These are phyloP conservation scores for Stegodyphus mimosarum DNA, from an alignment of 1,140 invertebrate genomes.

Conservation along the genomic window DNA sequence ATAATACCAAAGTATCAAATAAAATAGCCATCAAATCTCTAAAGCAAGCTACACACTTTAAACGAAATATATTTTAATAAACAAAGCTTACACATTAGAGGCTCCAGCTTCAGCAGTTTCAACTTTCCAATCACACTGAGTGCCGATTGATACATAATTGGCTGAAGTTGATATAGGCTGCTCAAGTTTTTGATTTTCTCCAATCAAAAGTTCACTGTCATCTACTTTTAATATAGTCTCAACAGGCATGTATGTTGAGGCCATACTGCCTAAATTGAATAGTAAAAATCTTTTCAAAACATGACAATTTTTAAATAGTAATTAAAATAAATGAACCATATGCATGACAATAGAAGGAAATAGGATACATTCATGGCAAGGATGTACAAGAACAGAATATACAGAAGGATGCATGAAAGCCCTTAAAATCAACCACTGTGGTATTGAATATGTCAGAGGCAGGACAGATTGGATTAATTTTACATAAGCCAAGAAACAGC, in stretches of 20 bases:
- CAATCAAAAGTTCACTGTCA: slow-evolving; percentile 38
- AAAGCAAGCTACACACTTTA: background rate
- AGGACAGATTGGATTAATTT: too few relatives aligned
- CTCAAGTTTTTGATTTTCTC: slow-evolving; percentile 5
- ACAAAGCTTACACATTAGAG: slow-evolving; percentile 21
- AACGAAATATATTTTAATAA: background rate
- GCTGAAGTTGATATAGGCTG: background rate
- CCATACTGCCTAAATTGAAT: slow-evolving; percentile 16
- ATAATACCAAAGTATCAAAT: too few relatives aligned
- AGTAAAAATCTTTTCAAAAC: background rate
- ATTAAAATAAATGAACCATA: too few relatives aligned
- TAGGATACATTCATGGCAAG: too few relatives aligned
- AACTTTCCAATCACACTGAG: slow-evolving; percentile 40
- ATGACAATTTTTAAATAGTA: too few relatives aligned
- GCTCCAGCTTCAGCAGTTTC: slow-evolving; percentile 5
- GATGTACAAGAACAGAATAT: too few relatives aligned
- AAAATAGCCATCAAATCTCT: too few relatives aligned
- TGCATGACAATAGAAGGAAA: too few relatives aligned
- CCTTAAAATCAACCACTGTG: too few relatives aligned
- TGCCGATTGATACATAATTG: slow-evolving; percentile 40
- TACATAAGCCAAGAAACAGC: too few relatives aligned
- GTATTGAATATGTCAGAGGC: too few relatives aligned
- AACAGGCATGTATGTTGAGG: slow-evolving; percentile 32
- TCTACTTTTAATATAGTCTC: slow-evolving; percentile 45
- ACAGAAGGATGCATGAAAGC: too few relatives aligned